These are phyloP conservation scores for Heterocephalus glaber DNA, from an alignment of 2,113 vertebrate species.

Conservation along the genomic window DNA sequence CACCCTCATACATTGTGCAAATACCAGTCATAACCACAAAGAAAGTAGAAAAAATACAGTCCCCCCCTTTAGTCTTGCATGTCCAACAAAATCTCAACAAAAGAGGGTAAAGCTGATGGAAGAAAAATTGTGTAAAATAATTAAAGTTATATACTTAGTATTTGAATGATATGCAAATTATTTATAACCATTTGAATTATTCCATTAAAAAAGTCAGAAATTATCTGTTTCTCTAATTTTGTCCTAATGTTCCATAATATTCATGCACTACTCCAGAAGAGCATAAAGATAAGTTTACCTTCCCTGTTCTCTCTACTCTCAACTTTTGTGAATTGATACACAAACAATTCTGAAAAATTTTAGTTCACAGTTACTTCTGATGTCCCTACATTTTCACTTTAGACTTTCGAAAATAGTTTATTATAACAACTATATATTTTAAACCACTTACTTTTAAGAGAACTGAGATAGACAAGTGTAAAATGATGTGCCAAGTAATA, in stretches of 20 bases:
- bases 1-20: neutral
- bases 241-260: neutral
- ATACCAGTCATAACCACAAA: neutral
- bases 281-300: rapidly evolving
- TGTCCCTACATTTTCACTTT: neutral
- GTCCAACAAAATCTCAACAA: neutral
- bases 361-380: neutral
- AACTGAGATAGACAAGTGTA: neutral
- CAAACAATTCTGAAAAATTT: neutral
- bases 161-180: neutral
- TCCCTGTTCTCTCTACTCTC: neutral
- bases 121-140: neutral
- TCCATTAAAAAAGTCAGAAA: neutral
- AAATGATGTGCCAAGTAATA: neutral
- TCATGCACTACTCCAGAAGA: neutral
- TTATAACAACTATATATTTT: neutral
- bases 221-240: neutral
- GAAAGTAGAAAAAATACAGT: neutral
- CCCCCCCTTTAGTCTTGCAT: neutral
- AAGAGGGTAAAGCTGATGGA: neutral
- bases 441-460: neutral
- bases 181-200: neutral
- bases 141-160: neutral
- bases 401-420: neutral
- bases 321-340: neutral